Conservation (phyloP, 2,888 invertebrate genomes). For the Oscheius sp. region DNA sequence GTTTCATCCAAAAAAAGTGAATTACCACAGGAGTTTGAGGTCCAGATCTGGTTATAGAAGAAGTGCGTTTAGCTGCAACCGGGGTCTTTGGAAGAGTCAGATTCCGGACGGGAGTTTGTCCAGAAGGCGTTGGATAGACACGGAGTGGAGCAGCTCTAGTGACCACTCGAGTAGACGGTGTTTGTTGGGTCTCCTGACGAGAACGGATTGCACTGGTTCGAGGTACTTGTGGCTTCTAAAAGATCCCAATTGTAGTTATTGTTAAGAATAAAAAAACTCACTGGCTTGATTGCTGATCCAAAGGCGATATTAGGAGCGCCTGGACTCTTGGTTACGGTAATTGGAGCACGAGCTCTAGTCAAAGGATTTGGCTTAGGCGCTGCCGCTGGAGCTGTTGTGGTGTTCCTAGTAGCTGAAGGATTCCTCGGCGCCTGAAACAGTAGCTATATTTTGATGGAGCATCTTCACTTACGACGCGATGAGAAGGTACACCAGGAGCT, state of each 20-base stretch:
- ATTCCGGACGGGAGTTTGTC: background rate
- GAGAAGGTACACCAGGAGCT: background rate
- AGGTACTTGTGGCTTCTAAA: background rate
- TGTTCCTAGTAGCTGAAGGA: too few species aligned
- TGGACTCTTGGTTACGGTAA: background rate
- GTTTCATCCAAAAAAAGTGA: background rate
- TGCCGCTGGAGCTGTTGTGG: too few species aligned
- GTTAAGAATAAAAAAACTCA: too few species aligned
- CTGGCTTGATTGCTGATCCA: slow-evolving; percentile 6
- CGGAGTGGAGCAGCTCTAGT: background rate
- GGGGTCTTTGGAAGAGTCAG: slow-evolving; percentile 2
- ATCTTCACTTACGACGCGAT: too few species aligned
- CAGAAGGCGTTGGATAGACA: background rate
- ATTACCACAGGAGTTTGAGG: background rate
- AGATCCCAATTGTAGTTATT: too few species aligned
- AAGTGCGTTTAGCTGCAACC: background rate
- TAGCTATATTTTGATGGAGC: too few species aligned
- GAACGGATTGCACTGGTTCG: background rate
- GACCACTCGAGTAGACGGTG: too few species aligned
- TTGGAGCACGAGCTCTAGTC: background rate
- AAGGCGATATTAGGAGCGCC: slow-evolving; percentile 15
- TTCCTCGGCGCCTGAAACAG: too few species aligned
- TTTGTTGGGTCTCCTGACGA: background rate
- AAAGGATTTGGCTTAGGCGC: background rate
- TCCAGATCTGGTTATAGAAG: background rate